phyloP scores from a whole-genome alignment of 2,888 invertebrate genomes.

The Zaprionus obscuricornis region DNA sequence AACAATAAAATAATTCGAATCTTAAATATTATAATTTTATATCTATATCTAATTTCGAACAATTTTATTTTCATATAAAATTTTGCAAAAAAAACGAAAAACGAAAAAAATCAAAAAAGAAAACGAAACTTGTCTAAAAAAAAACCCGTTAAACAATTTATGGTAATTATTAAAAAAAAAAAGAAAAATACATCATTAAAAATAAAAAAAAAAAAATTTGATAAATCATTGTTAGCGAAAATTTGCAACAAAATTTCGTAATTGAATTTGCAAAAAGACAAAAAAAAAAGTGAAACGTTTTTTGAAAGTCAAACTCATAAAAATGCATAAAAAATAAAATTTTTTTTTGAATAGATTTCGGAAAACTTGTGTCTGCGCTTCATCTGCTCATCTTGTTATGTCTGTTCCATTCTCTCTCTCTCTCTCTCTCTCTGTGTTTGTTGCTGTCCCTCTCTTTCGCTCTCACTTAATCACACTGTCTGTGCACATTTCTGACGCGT shows the following conservation, averaged over 20 bases:
- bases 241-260: no score
- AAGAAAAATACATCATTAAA: no score
- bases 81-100: constrained; percentile 32
- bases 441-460: constrained; percentile 19
- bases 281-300: constrained; percentile 20
- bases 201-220: no score
- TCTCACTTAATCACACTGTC: no score
- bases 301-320: constrained; percentile 21
- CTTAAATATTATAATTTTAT: constrained; percentile 12
- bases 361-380: no score
- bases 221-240: no score
- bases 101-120: constrained; percentile 28
- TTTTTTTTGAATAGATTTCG: no score
- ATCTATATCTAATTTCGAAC: constrained; percentile 25
- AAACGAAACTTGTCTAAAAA: constrained; percentile 31
- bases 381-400: neutral
- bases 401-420: neutral
- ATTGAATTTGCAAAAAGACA: constrained; percentile 46
- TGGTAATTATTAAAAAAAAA: constrained; percentile 49
- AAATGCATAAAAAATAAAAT: constrained; percentile 40
- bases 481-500: constrained; percentile 19
- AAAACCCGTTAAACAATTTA: constrained; percentile 22
- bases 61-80: constrained; percentile 49
- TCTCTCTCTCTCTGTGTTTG: constrained; percentile 4
- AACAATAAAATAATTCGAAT: constrained; percentile 13